Evolutionary conservation across 2,797 vertebrate genomes (phyloP).

Genomic region (Caiman crocodilus): DNA sequence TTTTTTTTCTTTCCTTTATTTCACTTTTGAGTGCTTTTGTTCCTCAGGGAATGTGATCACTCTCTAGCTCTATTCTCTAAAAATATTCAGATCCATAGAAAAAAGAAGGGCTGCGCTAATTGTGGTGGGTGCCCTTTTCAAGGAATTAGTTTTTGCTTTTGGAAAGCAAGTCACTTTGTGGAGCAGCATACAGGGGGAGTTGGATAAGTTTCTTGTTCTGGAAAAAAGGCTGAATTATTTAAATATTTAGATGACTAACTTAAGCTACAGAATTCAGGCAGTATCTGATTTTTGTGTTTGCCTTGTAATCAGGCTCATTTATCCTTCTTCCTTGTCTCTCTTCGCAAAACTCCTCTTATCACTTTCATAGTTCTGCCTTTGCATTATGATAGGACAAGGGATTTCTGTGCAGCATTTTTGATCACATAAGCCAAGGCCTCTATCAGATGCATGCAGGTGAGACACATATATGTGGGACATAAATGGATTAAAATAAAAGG

Average conservation of each 20-base stretch:
- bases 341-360: neutral
- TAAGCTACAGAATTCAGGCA: constrained; percentile 51
- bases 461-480: neutral
- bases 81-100: too few species aligned
- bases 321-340: neutral
- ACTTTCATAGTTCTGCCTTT: neutral
- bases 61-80: too few species aligned
- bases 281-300: neutral
- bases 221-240: constrained; percentile 6
- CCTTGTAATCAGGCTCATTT: constrained; percentile 26
- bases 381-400: neutral
- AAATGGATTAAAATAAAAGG: neutral
- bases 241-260: constrained; percentile 47
- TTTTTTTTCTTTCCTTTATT: neutral
- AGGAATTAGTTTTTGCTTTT: neutral
- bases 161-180: neutral
- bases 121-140: neutral
- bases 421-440: neutral
- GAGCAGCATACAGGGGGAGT: neutral
- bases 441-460: neutral
- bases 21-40: too few species aligned
- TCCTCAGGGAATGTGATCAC: too few species aligned
- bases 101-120: neutral
- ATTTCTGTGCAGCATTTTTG: neutral
- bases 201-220: neutral